Percentiles rank a stretch among this genome's conserved stretches.
phyloP scores from a whole-genome alignment of 2,888 invertebrate genomes.

The Pristionchus entomophagus region DNA sequence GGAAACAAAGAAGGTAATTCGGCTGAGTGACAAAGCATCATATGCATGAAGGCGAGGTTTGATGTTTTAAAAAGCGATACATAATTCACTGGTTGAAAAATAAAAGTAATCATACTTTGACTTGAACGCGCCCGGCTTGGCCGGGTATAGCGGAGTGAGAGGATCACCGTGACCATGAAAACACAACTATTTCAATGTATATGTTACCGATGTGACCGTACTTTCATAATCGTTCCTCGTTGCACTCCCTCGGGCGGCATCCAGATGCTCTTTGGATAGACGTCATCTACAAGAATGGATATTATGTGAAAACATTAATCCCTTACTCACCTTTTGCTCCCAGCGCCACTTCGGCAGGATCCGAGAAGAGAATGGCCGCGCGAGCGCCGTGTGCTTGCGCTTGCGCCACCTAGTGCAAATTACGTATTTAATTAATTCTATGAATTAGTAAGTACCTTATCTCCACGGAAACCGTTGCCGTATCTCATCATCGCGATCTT shows the following conservation, averaged over 20 bases:
- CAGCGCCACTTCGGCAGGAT: conserved; percentile 72
- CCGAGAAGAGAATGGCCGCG: conserved; percentile 76
- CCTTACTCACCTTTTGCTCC: conserved; percentile 53
- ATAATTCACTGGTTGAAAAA: too few species aligned
- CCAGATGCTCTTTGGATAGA: conserved; percentile 78
- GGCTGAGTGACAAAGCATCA: neutral
- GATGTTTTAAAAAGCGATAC: too few species aligned
- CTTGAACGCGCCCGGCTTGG: conserved; percentile 76
- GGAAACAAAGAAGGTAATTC: neutral
- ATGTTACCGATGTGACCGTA: too few species aligned
- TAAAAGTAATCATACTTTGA: too few species aligned
- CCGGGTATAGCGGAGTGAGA: conserved; percentile 79
- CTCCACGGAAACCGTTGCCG: conserved; percentile 78
- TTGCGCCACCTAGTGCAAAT: neutral
- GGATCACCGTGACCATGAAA: conserved; percentile 77
- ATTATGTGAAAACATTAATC: neutral
- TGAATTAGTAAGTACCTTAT: conserved; percentile 74
- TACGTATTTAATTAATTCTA: neutral
- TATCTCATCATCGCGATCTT: conserved; percentile 79
- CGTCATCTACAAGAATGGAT: conserved; percentile 57
- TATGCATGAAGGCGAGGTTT: neutral
- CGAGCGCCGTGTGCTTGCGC: conserved; percentile 70
- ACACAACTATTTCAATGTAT: too few species aligned
- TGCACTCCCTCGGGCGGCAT: conserved; percentile 79
- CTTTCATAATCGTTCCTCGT: conserved; percentile 77